Evolutionary conservation across 2,797 vertebrate genomes (phyloP).

Genomic region (Chaunax sp.): DNA sequence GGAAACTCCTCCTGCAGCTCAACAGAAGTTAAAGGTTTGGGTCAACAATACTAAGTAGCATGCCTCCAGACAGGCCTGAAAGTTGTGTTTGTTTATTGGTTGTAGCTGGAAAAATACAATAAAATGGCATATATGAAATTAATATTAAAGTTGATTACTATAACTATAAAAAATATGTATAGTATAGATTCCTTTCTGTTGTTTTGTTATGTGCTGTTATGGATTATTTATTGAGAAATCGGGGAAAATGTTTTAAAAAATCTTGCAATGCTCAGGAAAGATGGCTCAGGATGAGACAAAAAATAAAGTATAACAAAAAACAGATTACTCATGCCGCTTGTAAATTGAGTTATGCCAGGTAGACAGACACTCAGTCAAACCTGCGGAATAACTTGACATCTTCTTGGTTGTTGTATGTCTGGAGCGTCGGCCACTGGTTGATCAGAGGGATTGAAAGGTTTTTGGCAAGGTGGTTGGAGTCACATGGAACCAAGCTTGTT

Average conservation of each 20-base stretch:
- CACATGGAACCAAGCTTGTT: constrained; percentile 94
- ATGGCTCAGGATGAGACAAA: background rate
- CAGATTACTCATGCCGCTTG: no score
- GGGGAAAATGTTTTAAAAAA: no score
- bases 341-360: background rate
- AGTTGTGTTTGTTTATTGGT: background rate
- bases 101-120: background rate
- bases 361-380: constrained; percentile 65
- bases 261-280: no score
- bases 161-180: no score
- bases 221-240: no score
- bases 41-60: background rate
- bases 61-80: background rate
- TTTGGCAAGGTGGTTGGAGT: constrained; percentile 90
- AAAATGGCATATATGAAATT: background rate
- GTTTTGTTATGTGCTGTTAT: no score
- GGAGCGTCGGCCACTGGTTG: constrained; percentile 93
- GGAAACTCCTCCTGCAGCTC: constrained; percentile 89
- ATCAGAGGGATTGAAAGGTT: constrained; percentile 90
- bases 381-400: constrained; percentile 91
- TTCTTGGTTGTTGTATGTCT: constrained; percentile 88
- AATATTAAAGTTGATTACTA: background rate
- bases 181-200: no score
- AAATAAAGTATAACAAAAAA: background rate
- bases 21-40: constrained; percentile 6